These are phyloP conservation scores for Eupithecia vulgata DNA, from an alignment of 2,888 invertebrate genomes.

Conservation along the genomic window DNA sequence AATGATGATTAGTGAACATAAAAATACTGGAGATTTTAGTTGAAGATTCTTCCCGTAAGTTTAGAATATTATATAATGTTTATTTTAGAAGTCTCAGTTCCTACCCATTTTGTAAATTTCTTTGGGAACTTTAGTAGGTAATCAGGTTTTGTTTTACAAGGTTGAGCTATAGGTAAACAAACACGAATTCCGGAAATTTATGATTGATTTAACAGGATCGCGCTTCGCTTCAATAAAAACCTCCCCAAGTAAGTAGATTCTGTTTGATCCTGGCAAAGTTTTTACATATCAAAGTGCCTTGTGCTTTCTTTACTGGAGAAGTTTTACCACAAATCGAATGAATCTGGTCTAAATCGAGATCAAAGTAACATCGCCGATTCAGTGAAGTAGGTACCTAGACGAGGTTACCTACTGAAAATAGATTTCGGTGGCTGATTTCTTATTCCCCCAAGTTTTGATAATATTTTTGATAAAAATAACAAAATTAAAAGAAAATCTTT, in stretches of 20 bases:
- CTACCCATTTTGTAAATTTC: neutral
- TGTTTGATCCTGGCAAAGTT: neutral
- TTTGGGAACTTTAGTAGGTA: neutral
- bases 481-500: no score
- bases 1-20: no score
- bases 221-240: neutral
- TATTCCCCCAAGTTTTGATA: no score
- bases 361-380: neutral
- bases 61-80: neutral
- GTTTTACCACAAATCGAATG: neutral
- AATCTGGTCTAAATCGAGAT: neutral
- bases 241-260: neutral
- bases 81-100: neutral
- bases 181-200: neutral
- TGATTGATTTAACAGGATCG: neutral
- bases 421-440: neutral
- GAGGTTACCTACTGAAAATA: neutral
- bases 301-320: neutral
- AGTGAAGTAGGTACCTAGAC: neutral
- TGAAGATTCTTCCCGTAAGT: neutral
- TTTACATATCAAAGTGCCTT: neutral
- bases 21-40: no score
- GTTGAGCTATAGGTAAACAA: neutral
- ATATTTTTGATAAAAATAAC: no score
- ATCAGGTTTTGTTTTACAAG: neutral